Base-by-base conservation (phyloP, 2,888 invertebrate species). In the Tenthredo distinguenda region DNA sequence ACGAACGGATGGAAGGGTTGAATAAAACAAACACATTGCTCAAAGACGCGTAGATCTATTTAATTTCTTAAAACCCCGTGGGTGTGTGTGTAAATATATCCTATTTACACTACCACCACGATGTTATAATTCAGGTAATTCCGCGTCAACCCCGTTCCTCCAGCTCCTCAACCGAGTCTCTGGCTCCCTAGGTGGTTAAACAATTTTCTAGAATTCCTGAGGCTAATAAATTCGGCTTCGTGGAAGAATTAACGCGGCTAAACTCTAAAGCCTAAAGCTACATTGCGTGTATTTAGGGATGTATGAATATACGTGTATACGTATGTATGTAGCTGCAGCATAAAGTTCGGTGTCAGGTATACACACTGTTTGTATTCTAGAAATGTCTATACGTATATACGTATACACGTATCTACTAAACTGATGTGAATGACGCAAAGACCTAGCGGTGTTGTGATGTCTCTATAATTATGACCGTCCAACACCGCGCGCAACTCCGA, bases 401-500 rank as follows among this genome's bases (percentile, higher is more conserved):
- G 62, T 65, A 12, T 2, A n/a, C n/a, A n/a, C n/a, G 2, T 26
- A 12, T 26, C 0, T 15, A 34, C 26, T 18, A 26, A 62, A 62
- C 26, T 21, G 12, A 15, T 47, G 21, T 62, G 62, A 62, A 68
- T 34, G 68, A 26, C 74, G 74, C 26, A 40, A 40, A 74, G 43
- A 74, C 40, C 26, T 6, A 21, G 43, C 21, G 43, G 43, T 77
- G 47, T 77, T 77, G 26, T 50, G 77, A 77, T 55, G 77, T 55
- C 55, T 77, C 50, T 77, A 77, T 77, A 77, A 77, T 77, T 77
- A 77, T n/a, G 77, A n/a, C 26, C 50, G 77, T 77, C 77, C 77
- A 50, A 50, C 37, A 62, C 40, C 58, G 40, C 58, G 40, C 47
- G 7, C 47, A 40, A 74, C 55, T 21, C 21, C 21, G 21, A 37